Evolutionary conservation across 2,797 vertebrate species (phyloP).

Genomic region (Craterocephalus amniculus): DNA sequence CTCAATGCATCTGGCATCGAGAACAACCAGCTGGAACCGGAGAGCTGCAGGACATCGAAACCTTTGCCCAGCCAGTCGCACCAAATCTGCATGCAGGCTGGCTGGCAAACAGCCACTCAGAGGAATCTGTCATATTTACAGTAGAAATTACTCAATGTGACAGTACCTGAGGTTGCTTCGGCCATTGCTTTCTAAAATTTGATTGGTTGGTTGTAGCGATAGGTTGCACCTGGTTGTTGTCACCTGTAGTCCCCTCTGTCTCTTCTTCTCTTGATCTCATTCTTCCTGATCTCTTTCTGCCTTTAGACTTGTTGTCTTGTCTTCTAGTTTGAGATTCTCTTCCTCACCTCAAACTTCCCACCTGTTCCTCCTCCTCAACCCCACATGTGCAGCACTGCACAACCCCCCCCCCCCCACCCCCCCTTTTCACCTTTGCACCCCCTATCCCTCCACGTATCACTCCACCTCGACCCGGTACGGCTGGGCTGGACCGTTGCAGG

Average conservation of each 20-base stretch:
- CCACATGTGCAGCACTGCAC: constrained; percentile 70
- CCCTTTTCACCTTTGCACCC: constrained; percentile 32
- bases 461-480: constrained; percentile 73
- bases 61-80: constrained; percentile 63
- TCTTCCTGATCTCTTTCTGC: constrained; percentile 75
- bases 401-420: constrained; percentile 36
- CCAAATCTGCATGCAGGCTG: constrained; percentile 41
- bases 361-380: constrained; percentile 59
- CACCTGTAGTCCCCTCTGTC: constrained; percentile 70
- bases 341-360: constrained; percentile 71
- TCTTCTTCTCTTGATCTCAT: constrained; percentile 45
- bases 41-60: constrained; percentile 80
- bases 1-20: constrained; percentile 87
- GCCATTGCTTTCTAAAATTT: constrained; percentile 34
- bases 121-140: constrained; percentile 30
- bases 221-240: constrained; percentile 86
- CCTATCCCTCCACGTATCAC: constrained; percentile 69
- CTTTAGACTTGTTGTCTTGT: constrained; percentile 89
- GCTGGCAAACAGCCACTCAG: constrained; percentile 47
- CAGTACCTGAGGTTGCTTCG: constrained; percentile 49
- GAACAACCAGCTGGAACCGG: constrained; percentile 99
- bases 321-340: constrained; percentile 85
- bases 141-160: constrained; percentile 5
- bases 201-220: constrained; percentile 74
- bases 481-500: constrained; percentile 75